phyloP scores from a whole-genome alignment of 1,140 invertebrate genomes.

The Cyclargus thomasi region DNA sequence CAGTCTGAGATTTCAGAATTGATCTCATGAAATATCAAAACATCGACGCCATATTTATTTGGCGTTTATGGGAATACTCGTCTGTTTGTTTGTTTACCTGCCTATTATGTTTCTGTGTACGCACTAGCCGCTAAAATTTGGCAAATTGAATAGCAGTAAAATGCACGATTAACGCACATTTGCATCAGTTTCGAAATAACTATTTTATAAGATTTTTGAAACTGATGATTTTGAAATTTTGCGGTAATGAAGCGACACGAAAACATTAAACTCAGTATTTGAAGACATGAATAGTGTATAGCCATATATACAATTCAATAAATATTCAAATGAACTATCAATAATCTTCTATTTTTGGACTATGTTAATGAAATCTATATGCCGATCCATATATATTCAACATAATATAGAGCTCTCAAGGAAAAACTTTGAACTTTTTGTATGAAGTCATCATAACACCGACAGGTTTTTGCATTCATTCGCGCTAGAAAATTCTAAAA shows the following conservation, averaged over 20 bases:
- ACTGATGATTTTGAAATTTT: no score
- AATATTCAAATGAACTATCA: constrained; percentile 1
- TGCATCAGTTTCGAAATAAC: no score
- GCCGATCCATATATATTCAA: background rate
- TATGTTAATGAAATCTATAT: background rate
- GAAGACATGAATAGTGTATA: background rate
- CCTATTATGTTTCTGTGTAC: no score
- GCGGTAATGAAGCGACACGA: background rate
- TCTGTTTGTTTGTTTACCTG: no score
- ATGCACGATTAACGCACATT: no score
- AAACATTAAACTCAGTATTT: background rate
- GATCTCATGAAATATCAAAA: no score
- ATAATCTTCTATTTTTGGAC: background rate
- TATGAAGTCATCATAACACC: background rate
- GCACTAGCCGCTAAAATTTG: no score
- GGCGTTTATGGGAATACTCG: no score
- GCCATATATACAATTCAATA: background rate
- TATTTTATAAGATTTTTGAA: no score
- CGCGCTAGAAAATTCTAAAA: background rate
- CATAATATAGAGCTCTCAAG: background rate
- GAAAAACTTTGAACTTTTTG: constrained; percentile 15
- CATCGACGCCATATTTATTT: no score
- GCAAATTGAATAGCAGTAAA: no score
- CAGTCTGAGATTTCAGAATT: no score
- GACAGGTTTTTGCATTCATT: background rate